Evolutionary conservation across 1,140 invertebrate genomes (phyloP).

Genomic region (Macrostomum lignano): DNA sequence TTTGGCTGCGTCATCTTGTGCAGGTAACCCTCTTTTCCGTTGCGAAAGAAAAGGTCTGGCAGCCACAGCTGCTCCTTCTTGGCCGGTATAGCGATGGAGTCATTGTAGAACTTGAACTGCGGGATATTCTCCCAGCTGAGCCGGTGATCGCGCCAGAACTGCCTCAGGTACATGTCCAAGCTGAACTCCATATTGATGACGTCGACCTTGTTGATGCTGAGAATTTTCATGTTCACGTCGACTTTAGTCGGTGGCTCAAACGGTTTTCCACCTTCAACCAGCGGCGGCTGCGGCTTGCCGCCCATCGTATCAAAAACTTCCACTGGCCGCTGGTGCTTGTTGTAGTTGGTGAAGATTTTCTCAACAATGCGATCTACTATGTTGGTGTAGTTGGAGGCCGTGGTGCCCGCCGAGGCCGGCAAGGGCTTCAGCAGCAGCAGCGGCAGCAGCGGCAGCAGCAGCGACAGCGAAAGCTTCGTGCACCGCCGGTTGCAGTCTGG

Average conservation of each 20-base stretch:
- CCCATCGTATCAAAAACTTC: too few relatives aligned
- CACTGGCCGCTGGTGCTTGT: too few relatives aligned
- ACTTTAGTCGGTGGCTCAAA: constrained; percentile 1
- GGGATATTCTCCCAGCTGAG: constrained; percentile 1
- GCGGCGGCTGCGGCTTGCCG: too few relatives aligned
- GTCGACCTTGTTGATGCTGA: constrained; percentile 3
- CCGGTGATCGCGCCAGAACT: constrained; percentile 2
- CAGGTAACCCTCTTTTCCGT: constrained; percentile 6
- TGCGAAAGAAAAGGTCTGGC: constrained; percentile 8
- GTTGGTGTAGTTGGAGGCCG: too few relatives aligned
- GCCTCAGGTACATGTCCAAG: neutral
- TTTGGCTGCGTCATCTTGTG: constrained; percentile 7
- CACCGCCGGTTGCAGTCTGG: too few relatives aligned
- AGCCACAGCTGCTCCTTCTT: constrained; percentile 3
- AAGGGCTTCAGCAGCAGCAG: too few relatives aligned
- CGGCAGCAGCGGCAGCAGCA: too few relatives aligned
- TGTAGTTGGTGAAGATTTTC: too few relatives aligned
- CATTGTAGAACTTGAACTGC: constrained; percentile 3
- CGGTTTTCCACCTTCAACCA: too few relatives aligned
- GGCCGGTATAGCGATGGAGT: neutral
- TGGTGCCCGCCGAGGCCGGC: too few relatives aligned
- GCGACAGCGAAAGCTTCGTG: too few relatives aligned
- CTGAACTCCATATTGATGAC: constrained; percentile 4
- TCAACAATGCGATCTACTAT: too few relatives aligned
- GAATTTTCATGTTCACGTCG: constrained; percentile 2